Evolutionary conservation across 2,888 invertebrate species (phyloP).

Genomic region (Stramonita haemastoma): DNA sequence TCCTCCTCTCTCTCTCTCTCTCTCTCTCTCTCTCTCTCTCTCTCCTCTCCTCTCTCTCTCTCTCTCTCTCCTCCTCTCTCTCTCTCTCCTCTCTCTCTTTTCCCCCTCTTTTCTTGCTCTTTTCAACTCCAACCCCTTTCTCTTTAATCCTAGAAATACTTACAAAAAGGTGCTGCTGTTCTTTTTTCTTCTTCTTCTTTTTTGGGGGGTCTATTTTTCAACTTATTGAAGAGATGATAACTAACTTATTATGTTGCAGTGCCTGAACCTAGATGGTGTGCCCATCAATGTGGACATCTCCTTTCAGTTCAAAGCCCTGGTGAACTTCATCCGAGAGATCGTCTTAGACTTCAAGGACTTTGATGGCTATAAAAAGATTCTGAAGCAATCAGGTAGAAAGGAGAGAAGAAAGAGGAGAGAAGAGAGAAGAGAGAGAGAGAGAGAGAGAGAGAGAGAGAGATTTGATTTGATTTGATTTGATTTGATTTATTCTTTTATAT

Average conservation of each 20-base stretch:
- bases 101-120: no score
- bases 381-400: conserved; percentile 62
- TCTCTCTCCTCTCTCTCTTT: conserved; percentile 9
- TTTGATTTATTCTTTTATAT: no score
- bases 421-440: no score
- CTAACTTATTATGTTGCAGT: conserved; percentile 55
- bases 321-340: conserved; percentile 58
- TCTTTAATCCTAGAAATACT: neutral
- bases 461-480: no score
- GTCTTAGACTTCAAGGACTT: conserved; percentile 70
- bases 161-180: neutral
- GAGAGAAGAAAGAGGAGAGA: no score
- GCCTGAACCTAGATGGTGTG: conserved; percentile 74
- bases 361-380: conserved; percentile 66
- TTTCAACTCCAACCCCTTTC: no score
- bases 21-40: conserved; percentile 20
- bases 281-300: conserved; percentile 68
- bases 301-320: conserved; percentile 71
- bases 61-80: neutral
- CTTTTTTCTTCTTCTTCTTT: no score
- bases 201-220: no score
- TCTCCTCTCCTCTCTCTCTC: no score
- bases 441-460: no score
- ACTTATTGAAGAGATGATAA: no score
- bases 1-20: neutral